Base-by-base conservation (phyloP, 1,140 invertebrate species). In the Orchesella cincta region DNA sequence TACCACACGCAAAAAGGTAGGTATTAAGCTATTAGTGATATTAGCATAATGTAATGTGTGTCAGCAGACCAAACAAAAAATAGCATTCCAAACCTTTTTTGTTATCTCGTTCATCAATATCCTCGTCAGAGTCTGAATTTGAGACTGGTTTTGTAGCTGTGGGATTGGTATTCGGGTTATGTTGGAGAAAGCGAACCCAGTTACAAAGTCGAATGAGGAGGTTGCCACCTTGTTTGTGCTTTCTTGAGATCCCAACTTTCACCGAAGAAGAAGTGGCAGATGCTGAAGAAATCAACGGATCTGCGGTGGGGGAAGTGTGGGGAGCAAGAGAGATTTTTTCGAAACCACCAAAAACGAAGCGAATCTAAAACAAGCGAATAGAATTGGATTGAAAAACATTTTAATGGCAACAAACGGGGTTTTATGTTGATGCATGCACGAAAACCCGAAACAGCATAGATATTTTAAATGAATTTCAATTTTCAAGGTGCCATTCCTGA, bases 111-210 rank as follows among this genome's bases (percentile, higher is more conserved):
- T 57, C 52, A 5, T 57, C 8, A 46, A 20, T 46, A 12, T 46
- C 39, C 8, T 46, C 39, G 39, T 46, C 39, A 46, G 39, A 46
- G 39, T 46, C 8, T 8, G 39, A 46, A 46, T 12, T 46, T 20
- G 39, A 20, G 20, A 46, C 8, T 12, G 39, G 8, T 8, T 8
- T 46, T 8, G 39, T 46, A 46, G 39, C 39, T 12, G 39, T n/a
- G n/a, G n/a, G n/a, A n/a, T n/a, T n/a, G n/a, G n/a, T n/a, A 67
- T 29, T 33, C 5, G 26, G 62, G 29, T n/a, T n/a, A n/a, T n/a
- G n/a, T n/a, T 29, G 62, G 23, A 67, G 28, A 67, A 67, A 67
- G 3, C 62, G 26, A 14, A 67, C n/a, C 62, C 62, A 67, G 62
- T 67, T 67, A 29, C 62, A 67, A 12, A 67, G 33, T 8, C 62